Evolutionary conservation across 2,797 vertebrate species (phyloP).

Genomic region (Arnoldichthys spilopterus): DNA sequence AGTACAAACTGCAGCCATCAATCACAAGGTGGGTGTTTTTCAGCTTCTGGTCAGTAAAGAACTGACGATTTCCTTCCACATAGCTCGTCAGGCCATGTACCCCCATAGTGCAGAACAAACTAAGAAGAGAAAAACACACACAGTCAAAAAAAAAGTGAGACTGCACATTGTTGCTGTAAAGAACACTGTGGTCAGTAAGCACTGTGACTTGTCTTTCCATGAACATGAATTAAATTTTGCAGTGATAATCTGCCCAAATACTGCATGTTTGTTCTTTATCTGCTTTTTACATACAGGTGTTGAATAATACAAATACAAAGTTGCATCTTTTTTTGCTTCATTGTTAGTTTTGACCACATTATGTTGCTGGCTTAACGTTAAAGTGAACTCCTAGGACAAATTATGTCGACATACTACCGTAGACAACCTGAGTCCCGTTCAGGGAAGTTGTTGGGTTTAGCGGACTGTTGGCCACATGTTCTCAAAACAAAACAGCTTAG

Average conservation of each 20-base stretch:
- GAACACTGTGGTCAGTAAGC: not conserved
- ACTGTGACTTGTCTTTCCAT: not conserved
- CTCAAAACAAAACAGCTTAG: not conserved
- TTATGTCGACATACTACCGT: too few species aligned
- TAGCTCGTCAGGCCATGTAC: slow-evolving; percentile 87
- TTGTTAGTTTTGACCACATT: too few species aligned
- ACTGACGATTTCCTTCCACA: slow-evolving; percentile 81
- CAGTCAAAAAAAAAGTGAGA: not conserved
- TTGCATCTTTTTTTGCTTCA: too few species aligned
- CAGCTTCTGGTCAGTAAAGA: slow-evolving; percentile 83
- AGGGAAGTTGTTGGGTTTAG: too few species aligned
- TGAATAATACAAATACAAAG: too few species aligned
- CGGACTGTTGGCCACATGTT: not conserved
- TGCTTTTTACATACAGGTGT: too few species aligned
- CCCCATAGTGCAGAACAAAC: slow-evolving; percentile 78
- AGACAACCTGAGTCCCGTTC: too few species aligned
- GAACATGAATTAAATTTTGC: too few species aligned
- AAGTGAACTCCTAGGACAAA: too few species aligned
- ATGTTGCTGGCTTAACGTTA: too few species aligned
- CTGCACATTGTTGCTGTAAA: not conserved
- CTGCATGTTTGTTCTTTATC: too few species aligned
- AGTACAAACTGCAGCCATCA: slow-evolving; percentile 91
- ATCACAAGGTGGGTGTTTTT: slow-evolving; percentile 85
- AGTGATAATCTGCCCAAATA: too few species aligned
- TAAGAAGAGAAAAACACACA: not conserved